Base-by-base conservation (phyloP, 2,113 vertebrate genomes). In the Connochaetes taurinus region DNA sequence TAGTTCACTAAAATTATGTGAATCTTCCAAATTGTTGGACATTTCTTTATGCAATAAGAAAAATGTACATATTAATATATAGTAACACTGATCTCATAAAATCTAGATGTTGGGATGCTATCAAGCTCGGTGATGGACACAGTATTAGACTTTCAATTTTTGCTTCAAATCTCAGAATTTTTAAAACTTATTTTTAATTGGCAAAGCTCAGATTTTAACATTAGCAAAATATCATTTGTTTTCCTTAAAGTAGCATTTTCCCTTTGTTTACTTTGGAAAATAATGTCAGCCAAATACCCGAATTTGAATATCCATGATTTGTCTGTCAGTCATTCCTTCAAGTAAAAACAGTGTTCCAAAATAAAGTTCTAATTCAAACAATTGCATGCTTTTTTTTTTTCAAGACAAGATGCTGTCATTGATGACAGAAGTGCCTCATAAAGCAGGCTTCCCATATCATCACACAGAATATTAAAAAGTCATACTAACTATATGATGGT, bases 81-180 rank as follows among this genome's bases (percentile, higher is more conserved):
- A 84, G 15, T 78, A 76, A 74, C 29, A 82, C 15, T 90, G n/a
- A 60, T 31, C 43, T 94, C 55, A 89, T 71, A 36, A 62, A 91
- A 45, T 17, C 43, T 83, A 40, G 81, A 45, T 47, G n/a, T 43
- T 64, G 16, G 43, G 58, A 87, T 82, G 1, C 11, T 92, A 33
- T 78, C 12, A 55, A 84, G 43, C 31, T 90, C 7, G 0, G 27
- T 80, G 16, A 78, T 4, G 21, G 15, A 62, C 15, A 57, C 2
- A 60, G 55, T 97, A 85, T 87, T 43, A 94, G 17, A 82, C 90
- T 83, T 95, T 2, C 78, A 67, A 87, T 86, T 57, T 83, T 93
- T 90, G 81, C 5, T 95, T 78, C 25, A 52, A 82, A 52, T 52
- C 16, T 52, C 36, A 40, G 67, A 40, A 23, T 25, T 43, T 74